Conservation (phyloP, 2,888 invertebrate species). For the Eueremaeus valkanovi region DNA sequence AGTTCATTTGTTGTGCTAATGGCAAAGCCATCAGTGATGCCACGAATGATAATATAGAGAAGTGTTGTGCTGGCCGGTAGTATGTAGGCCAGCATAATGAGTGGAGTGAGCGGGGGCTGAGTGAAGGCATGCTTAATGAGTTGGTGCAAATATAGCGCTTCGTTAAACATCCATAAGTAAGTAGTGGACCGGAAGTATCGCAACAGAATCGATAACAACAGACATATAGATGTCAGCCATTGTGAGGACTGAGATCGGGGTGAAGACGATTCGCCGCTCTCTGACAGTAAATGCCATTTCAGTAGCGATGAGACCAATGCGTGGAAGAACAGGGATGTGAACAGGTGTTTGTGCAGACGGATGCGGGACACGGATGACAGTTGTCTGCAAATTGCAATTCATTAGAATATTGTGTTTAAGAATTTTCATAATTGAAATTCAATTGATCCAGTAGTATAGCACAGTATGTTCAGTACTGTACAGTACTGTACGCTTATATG, state of each 20-base stretch:
- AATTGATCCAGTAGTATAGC: too few species aligned
- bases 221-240: conserved; percentile 33
- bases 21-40: not conserved
- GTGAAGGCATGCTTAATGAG: conserved; percentile 49
- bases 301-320: conserved; percentile 46
- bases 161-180: conserved; percentile 57
- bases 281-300: conserved; percentile 38
- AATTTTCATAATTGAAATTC: too few species aligned
- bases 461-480: too few species aligned
- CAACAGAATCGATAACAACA: conserved; percentile 37
- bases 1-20: not conserved
- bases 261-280: not conserved
- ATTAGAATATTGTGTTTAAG: too few species aligned
- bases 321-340: conserved; percentile 56
- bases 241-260: too few species aligned
- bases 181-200: conserved; percentile 54
- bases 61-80: conserved; percentile 39
- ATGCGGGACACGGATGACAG: conserved; percentile 50
- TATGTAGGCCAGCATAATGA: conserved; percentile 42
- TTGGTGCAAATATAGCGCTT: conserved; percentile 56
- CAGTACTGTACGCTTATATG: too few species aligned
- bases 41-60: conserved; percentile 29
- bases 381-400: conserved; percentile 40
- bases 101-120: conserved; percentile 39
- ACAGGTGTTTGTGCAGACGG: conserved; percentile 57